Conservation (phyloP, 2,888 invertebrate species). For the Himalopsyche anomala region DNA sequence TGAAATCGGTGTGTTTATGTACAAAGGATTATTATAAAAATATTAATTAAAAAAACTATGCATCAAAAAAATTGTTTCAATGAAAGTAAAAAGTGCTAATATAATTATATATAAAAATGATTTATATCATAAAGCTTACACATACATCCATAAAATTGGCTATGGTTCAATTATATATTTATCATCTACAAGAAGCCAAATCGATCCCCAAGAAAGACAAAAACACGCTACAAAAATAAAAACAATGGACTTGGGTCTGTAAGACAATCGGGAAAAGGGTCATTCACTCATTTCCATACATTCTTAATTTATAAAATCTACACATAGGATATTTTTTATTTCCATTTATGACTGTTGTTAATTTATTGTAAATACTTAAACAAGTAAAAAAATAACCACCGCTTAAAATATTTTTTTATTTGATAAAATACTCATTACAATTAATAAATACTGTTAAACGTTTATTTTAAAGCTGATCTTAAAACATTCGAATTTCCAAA, state of each 20-base stretch:
- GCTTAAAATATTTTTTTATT: no score
- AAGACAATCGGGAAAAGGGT: background rate
- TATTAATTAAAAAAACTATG: constrained; percentile 49
- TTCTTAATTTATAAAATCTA: constrained; percentile 1
- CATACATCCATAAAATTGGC: constrained; percentile 66
- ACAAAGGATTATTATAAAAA: constrained; percentile 47
- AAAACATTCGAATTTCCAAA: no score
- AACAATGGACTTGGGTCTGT: constrained; percentile 48
- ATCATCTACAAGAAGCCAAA: constrained; percentile 64
- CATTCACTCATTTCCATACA: constrained; percentile 10
- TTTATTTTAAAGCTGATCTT: no score
- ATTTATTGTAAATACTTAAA: no score
- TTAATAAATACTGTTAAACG: no score
- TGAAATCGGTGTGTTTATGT: constrained; percentile 31
- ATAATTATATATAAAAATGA: constrained; percentile 43
- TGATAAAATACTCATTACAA: no score
- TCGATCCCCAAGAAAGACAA: constrained; percentile 66
- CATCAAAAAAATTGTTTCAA: constrained; percentile 46
- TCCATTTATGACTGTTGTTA: no score
- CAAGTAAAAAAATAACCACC: no score
- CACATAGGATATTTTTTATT: no score
- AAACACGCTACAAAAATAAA: constrained; percentile 61
- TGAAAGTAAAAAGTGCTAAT: constrained; percentile 44
- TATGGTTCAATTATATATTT: constrained; percentile 56
- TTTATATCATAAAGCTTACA: constrained; percentile 65